Evolutionary conservation across 1,140 invertebrate species (phyloP), one percentile per base, ranked within the genome.

Genomic region (Proales similis): DNA sequence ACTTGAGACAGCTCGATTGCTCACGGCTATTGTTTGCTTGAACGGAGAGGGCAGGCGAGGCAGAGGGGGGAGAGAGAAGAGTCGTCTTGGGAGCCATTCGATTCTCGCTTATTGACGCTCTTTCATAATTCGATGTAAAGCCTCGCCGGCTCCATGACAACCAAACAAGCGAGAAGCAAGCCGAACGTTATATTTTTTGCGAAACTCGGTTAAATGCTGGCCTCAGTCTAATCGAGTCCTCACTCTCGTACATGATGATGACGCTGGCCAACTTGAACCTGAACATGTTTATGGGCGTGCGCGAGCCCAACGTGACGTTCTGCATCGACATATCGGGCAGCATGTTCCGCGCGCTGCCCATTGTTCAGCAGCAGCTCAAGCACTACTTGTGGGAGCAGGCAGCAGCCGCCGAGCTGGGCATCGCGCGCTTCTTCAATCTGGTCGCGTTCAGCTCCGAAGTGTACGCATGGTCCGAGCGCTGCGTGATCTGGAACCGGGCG

Each of bases 321-420:
- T 73, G 70, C 60, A 65, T 76, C 14, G 74, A 76, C 42, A 75
- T 73, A 29, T 74, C 72, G 32, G 74, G 73, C 5, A 74, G 71
- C 43, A 76, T 76, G 74, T 74, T 71, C 61, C 69, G 66, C 26
- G 51, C 64, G 20, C 48, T 76, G 12, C 68, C 70, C 49, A 68
- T 71, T 42, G 71, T 76, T 0, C 74, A 74, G 62, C 69, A 74
- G 64, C 73, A 76, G 62, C 64, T 76, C 20, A 66, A 70, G 14
- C 70, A 74, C 66, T 70, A 69, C 22, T 63, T 76, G 6, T 22
- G 64, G 1, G 71, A 72, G 60, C 68, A 69, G 42, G 70, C 70
- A 12, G 33, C 45, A 2, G 29, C 45, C 5, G 46, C 63, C 26
- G 62, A 67, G 19, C 42, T 66, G n/a, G 65, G 66, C 45, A 63